Evolutionary conservation across 2,888 invertebrate species (phyloP), one percentile per base, ranked within the genome.

Genomic region (Liposcelis brunnea): DNA sequence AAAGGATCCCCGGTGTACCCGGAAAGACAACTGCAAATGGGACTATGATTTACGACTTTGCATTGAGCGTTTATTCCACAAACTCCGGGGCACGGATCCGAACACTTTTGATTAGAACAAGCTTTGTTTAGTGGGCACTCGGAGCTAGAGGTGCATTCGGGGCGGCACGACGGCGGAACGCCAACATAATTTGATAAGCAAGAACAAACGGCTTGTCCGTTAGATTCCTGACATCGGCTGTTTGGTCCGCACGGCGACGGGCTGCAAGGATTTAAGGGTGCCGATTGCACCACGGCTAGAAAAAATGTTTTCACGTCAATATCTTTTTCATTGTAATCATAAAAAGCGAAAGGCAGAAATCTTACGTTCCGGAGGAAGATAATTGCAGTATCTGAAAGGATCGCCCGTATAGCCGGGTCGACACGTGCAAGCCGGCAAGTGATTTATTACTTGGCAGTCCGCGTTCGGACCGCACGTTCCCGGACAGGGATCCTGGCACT

Each of bases 381-480:
- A 52, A 19, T 63, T 65, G 56, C 80, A 80, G 53, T 69, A 67
- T 47, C 66, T 64, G 58, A 80, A 82, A 7, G 82, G 74, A 61
- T 75, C 72, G 31, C 76, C 77, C 38, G 71, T 74, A 55, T 67
- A 77, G 38, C 79, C 80, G 51, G 72, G 70, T 12, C 72, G 58
- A 56, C 89, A 89, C 5, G 76, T 80, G 59, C 89, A 89, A 38
- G 79, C 77, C n/a, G 89, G 87, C 37, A 84, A 74, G 58, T 90
- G 89, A 59, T 85, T 85, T 11, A 83, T 74, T 2, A 86, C 85
- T 36, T 75, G 74, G 58, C 90, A 90, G 58, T 83, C 78, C 2
- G 89, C 84, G 59, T 80, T 79, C 45, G 72, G 70, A 5, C 87
- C 89, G 59, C 89, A 90, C 48, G 82, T 74, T 49, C 86, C 85